Base-by-base conservation (phyloP, 2,888 invertebrate genomes). In the Branchipolynoe longqiensis region DNA sequence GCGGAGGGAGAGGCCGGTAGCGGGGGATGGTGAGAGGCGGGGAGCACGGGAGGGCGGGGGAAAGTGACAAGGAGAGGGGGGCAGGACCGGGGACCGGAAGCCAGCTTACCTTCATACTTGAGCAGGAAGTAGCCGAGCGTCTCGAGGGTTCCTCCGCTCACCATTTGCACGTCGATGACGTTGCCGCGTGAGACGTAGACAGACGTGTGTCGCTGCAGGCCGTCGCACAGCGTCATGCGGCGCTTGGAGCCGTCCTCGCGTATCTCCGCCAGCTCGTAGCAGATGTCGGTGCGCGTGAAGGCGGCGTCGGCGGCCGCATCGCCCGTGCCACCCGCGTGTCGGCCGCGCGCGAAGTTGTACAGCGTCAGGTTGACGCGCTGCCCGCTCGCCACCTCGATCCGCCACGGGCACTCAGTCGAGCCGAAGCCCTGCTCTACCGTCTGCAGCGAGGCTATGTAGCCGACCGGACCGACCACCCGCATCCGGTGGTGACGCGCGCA, bases 71-170 rank as follows among this genome's bases (percentile, higher is more conserved):
- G 58, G 58, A 25, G 4, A 58, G n/a, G 12, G 4, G 18, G 38
- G 8, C 36, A 38, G 12, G 36, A 2, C 1, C 36, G 38, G 18
- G 18, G 69, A 14, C 18, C 4, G 58, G 28, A 78, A 18, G 33
- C 41, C 25, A 4, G 12, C 85, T 82, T 82, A 85, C 85, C 62
- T 82, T 85, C 69, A 48, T 85, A 85, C 40, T 69, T 82, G 33
- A 85, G 85, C 25, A 85, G 69, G 82, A 85, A 85, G 54, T 85
- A 82, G 25, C 81, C 85, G n/a, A 56, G 41, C 36, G 84, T 56
- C 28, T 62, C 64, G 54, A 36, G 33, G 8, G 64, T 48, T 0
- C 40, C 33, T 4, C 38, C 41, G 28, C 85, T 81, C 14, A 85
- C 56, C 33, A 85, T 62, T 54, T 81, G 59, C n/a, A 85, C 82